Evolutionary conservation across 2,888 invertebrate species (phyloP).

Genomic region (Lasioglossum calceatum): DNA sequence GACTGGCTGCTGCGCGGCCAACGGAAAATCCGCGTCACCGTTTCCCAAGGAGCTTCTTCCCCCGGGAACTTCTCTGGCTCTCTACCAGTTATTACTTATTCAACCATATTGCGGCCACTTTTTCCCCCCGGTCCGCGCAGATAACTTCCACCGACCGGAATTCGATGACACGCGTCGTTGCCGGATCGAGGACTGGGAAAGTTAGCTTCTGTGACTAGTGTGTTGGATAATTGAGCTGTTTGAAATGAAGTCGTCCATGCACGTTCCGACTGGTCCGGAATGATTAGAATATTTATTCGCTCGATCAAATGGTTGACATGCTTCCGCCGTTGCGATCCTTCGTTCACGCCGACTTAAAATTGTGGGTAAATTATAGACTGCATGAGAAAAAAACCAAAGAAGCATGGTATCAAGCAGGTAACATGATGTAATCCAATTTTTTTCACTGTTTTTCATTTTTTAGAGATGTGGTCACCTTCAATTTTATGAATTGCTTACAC

Average conservation of each 20-base stretch:
- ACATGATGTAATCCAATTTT: no score
- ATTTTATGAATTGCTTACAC: no score
- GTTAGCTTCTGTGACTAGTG: neutral
- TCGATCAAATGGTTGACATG: neutral
- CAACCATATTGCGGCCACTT: constrained; percentile 16
- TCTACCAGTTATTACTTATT: constrained; percentile 25
- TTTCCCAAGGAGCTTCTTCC: constrained; percentile 18
- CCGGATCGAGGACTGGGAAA: neutral
- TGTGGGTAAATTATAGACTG: no score
- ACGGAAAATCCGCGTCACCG: constrained; percentile 35
- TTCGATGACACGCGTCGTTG: neutral
- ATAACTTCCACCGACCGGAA: constrained; percentile 6
- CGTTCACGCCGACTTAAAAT: no score
- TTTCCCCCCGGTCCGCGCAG: neutral
- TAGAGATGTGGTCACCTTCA: no score
- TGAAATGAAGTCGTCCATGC: neutral
- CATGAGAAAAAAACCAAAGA: no score
- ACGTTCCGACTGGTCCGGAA: neutral
- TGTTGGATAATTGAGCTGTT: neutral
- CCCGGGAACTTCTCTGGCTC: constrained; percentile 39
- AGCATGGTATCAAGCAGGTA: no score
- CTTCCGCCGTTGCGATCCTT: neutral
- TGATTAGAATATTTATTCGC: neutral
- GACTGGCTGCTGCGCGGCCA: neutral
- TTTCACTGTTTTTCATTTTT: no score